These are phyloP conservation scores for Linnaemya tessellans DNA, from an alignment of 2,888 invertebrate genomes.

Conservation along the genomic window DNA sequence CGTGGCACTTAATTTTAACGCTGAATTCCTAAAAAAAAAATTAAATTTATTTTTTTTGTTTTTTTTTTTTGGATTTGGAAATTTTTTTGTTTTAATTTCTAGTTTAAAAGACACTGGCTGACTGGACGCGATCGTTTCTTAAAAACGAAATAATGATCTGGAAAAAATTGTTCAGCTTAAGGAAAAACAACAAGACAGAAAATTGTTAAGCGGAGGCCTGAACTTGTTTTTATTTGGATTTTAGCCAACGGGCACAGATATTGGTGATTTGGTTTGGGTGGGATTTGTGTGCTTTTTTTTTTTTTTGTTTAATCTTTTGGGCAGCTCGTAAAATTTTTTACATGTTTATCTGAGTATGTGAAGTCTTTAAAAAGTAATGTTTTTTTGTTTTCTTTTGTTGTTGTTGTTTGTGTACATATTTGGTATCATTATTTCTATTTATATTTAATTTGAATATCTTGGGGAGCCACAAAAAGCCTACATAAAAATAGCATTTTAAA, in stretches of 20 bases:
- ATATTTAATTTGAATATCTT: conserved; percentile 68
- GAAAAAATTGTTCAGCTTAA: conserved; percentile 60
- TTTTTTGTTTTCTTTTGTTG: neutral
- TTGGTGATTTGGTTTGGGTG: conserved; percentile 51
- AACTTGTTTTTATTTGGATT: conserved; percentile 64
- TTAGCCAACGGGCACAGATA: conserved; percentile 47
- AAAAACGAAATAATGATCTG: conserved; percentile 45
- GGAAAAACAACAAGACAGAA: conserved; percentile 25
- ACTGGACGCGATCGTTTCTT: conserved; percentile 54
- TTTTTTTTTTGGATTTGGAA: conserved; percentile 28
- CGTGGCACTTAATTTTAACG: conserved; percentile 69
- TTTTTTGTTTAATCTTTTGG: conserved; percentile 12
- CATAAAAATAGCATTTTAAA: conserved; percentile 1
- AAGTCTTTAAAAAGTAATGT: conserved; percentile 32
- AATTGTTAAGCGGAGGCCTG: conserved; percentile 65
- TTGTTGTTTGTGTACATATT: neutral
- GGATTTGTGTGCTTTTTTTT: conserved; percentile 31
- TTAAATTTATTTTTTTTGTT: neutral
- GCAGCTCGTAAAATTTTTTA: conserved; percentile 45
- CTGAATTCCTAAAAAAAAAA: conserved; percentile 56
- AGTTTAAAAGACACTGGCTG: conserved; percentile 12
- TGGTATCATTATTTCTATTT: conserved; percentile 62
- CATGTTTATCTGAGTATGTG: conserved; percentile 34
- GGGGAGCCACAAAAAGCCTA: conserved; percentile 53
- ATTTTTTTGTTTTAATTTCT: neutral